Base-by-base conservation (phyloP, 2,888 invertebrate species). In the Anodontia alba region DNA sequence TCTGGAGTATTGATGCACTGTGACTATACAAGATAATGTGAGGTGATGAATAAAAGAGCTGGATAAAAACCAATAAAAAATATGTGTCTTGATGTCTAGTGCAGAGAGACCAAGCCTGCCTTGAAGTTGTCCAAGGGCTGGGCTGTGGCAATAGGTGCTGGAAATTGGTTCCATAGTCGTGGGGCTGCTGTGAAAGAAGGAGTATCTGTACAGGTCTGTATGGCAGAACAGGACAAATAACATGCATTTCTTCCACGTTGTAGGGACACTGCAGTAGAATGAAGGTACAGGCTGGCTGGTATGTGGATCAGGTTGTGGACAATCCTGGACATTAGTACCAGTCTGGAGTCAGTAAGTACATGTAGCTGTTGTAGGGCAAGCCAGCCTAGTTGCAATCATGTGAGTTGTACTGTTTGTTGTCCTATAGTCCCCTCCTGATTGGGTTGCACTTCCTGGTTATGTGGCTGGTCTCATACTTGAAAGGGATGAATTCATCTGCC, bases 101-200 rank as follows among this genome's bases (percentile, higher is more conserved):
- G n/a, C n/a, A n/a, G n/a, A n/a, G n/a, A n/a, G n/a, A n/a, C n/a
- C n/a, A 49, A 17, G 5, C 49, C 49, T 20, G 2, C 38, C 69
- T 69, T 75, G 54, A 75, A 75, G 26, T 33, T 20, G n/a, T 75
- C 68, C 15, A 69, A 51, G n/a, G 69, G 49, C 1, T n/a, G 23
- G 15, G 73, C 73, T n/a, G 17, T 57, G 49, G 46, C 5, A 8
- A 74, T 23, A 43, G 26, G 15, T n/a, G 12, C 33, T 66, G 68
- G 69, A 12, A 75, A 3, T 12, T 49, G 33, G 31, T 68, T 68
- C 69, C 69, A 75, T 15, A 75, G 54, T 2, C n/a, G 12, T n/a
- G 49, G 33, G 12, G 2, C 68, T 2, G 68, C 31, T 36, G 36
- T n/a, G 68, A 49, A 49, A 49, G n/a, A 74, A 71, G 1, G 46